Evolutionary conservation across 1,140 invertebrate species (phyloP).

Genomic region (Drosophila ironensis): DNA sequence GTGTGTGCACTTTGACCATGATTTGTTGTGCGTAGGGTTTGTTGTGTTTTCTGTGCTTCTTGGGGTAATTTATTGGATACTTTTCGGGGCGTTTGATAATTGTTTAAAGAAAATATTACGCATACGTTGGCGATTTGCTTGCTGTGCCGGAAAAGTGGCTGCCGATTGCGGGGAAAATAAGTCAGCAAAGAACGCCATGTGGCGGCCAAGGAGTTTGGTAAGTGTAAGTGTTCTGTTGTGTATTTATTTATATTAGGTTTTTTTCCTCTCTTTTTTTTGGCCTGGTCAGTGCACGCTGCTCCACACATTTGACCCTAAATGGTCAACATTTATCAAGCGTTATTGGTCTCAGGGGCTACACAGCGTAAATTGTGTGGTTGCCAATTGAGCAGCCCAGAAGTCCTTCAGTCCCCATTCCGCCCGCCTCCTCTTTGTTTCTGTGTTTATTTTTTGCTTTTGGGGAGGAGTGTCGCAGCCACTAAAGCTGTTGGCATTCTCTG

Average conservation of each 20-base stretch:
- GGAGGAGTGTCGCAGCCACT: constrained; percentile 34
- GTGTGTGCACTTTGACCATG: constrained; percentile 60
- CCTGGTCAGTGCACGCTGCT: constrained; percentile 31
- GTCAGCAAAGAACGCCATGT: constrained; percentile 53
- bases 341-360: constrained; percentile 80
- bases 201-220: constrained; percentile 31
- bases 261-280: constrained; percentile 16
- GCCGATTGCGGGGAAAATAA: constrained; percentile 40
- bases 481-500: constrained; percentile 25
- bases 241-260: neutral
- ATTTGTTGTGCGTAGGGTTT: constrained; percentile 49
- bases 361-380: constrained; percentile 78
- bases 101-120: constrained; percentile 80
- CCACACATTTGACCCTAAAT: constrained; percentile 80
- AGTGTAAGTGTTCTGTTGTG: constrained; percentile 4
- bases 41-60: no score
- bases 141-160: constrained; percentile 16
- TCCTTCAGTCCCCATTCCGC: neutral
- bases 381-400: constrained; percentile 63
- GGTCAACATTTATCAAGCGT: constrained; percentile 80
- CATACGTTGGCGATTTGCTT: constrained; percentile 68
- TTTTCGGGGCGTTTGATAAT: constrained; percentile 76
- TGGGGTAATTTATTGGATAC: constrained; percentile 67
- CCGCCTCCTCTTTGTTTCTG: neutral
- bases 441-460: neutral